Base-by-base conservation (phyloP, 1,140 invertebrate species). In the Colletes latitarsis region DNA sequence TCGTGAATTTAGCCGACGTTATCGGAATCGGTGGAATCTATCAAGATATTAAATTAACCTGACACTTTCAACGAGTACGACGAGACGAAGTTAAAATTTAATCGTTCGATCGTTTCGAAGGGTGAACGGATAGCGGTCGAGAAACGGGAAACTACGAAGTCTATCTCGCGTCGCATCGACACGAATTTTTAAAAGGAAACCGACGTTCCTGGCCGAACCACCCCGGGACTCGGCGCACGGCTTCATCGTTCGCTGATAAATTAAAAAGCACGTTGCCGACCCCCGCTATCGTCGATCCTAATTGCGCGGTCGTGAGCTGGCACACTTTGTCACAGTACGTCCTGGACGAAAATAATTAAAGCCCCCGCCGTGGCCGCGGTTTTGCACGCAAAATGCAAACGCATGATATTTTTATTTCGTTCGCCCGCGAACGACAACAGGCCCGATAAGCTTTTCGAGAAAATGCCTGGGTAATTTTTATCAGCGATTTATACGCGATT, bases 321-420 rank as follows among this genome's bases (percentile, higher is more conserved):
- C 77, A 57, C 77, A 75, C 76, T 87, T 85, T 85, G 77, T 88
- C 80, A 82, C 73, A 71, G 41, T 49, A 66, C 55, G 75, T 78
- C 46, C 64, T 63, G 43, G 77, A 30, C 52, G 74, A 77, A 88
- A 88, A 88, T 87, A 88, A 88, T 88, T 85, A 79, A 66, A 53
- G 58, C 63, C 60, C 52, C 41, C 9, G 49, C 10, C 49, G 49
- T 12, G 17, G 63, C 49, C 41, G 58, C 10, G 41, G 60, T 82
- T 86, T 82, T 43, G 80, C 84, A 82, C 82, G 75, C 75, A 43
- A 85, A 86, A 86, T 77, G 77, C 67, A 71, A 76, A 69, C 72
- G 67, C 62, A 12, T 60, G 81, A 70, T 71, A 60, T 82, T 82
- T 79, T 82, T 85, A 86, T 86, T 85, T 85, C 39, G 46, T 70